Evolutionary conservation across 2,113 vertebrate species (phyloP).

Genomic region (Serilophus lunatus): DNA sequence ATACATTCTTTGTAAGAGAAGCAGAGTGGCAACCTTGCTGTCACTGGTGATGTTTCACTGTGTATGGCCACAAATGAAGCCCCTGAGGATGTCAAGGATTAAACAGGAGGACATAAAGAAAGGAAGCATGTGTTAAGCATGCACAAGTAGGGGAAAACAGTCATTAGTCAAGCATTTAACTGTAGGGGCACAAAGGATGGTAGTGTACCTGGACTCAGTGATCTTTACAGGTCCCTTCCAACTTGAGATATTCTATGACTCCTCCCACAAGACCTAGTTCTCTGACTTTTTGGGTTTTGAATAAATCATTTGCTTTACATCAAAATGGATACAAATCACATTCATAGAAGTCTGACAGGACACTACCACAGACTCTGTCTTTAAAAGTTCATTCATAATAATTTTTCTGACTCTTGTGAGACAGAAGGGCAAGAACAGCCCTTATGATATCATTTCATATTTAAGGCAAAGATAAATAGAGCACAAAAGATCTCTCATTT

Average conservation of each 20-base stretch:
- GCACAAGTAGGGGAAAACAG: not conserved
- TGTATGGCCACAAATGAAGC: not conserved
- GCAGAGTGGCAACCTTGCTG: constrained; percentile 12
- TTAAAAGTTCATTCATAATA: not conserved
- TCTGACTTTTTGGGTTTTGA: not conserved
- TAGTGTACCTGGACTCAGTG: not conserved
- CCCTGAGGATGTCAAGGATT: not conserved
- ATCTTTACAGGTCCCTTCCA: not conserved
- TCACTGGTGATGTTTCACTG: not conserved
- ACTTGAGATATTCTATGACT: not conserved
- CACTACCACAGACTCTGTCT: not conserved
- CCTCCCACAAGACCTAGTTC: not conserved
- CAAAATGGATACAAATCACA: not conserved
- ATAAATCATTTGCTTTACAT: not conserved
- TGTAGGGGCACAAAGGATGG: not conserved
- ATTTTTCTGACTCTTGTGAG: not conserved
- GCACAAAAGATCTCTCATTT: not conserved
- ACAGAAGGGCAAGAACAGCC: not conserved
- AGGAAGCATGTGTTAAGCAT: not conserved
- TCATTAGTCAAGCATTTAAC: not conserved
- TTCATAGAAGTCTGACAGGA: not conserved
- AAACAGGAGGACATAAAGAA: not conserved
- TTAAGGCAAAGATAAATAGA: not conserved
- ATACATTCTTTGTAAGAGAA: not conserved
- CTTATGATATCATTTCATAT: not conserved